Evolutionary conservation across 1,140 invertebrate species (phyloP), one percentile per base, ranked within the genome.

Genomic region (fruit fly (Drosophila melanogaster)): DNA sequence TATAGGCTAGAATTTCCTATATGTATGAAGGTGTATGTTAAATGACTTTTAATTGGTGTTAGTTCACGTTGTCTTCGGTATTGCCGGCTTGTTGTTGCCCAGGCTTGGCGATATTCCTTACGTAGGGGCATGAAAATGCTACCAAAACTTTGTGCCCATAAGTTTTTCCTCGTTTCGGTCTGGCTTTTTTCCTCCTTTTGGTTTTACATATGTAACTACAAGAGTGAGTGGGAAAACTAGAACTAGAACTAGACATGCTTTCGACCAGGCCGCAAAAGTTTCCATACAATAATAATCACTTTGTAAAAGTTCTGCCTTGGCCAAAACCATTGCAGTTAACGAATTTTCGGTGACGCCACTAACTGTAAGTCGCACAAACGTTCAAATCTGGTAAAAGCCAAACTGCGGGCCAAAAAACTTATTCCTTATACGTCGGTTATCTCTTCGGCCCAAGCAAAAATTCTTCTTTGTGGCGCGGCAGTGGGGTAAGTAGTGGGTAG

Each of bases 41-140:
- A 86, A 86, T 89, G 84, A 79, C 79, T 86, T 86, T 89, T 87
- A 86, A 86, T 86, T 86, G 84, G 83, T 79, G 75, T 86, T 86
- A 76, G 84, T 79, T 59, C 56, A 81, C 74, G 69, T 77, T 77
- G 59, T 81, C 77, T 60, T 70, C 61, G 41, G 40, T 50, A 51
- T 62, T 76, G 62, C 22, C 56, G 51, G 59, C 12, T 56, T 50
- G 33, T 50, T 47, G 65, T 80, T 65, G 54, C 26, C 43, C 43
- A 30, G 79, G 79, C 73, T 73, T 51, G 64, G 65, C 67, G 85
- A 86, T 87, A 86, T 73, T 84, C 84, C 79, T 35, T 30, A 41
- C 7, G 41, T 26, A 33, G 62, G 35, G 41, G 49, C 60, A 83
- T 81, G 75, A 65, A 60, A 81, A 80, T 69, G 73, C 37, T 46